Evolutionary conservation across 2,797 vertebrate species (phyloP), one percentile per base, ranked within the genome.

Genomic region (Propithecus deckenii): DNA sequence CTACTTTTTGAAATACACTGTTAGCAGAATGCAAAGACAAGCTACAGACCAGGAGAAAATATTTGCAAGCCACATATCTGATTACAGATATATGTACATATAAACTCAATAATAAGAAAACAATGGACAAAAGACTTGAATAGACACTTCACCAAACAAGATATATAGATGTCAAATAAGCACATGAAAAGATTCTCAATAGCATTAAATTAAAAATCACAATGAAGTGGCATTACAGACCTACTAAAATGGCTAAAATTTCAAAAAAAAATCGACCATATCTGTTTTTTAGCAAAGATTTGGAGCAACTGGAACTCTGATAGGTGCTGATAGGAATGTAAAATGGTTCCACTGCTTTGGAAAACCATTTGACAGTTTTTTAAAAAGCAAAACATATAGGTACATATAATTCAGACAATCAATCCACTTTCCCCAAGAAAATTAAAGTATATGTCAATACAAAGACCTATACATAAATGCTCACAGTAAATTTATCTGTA

Each of bases 31-130:
- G 22, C 67, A 94, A 89, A 96, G 80, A 85, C n/a, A 88, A 85
- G 20, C 41, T 87, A 81, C 35, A 91, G 18, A 76, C n/a, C 81
- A 84, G 22, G 23, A 61, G 91, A 86, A 95, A 83, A 85, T 84
- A 95, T 89, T 83, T 91, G 18, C 14, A 94, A 97, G 75, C 91
- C 38, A 69, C 65, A 18, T 65, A 69, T 89, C 80, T 94, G 50
- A 69, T 75, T 52, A 91, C 93, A 32, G 22, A 96, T 32, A 17
- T 7, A 55, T 7, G 8, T 13, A 35, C 35, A 32, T 67, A 91
- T 32, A 91, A 67, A 80, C 2, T 92, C 35, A 61, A 55, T 43
- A 79, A 55, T 25, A 48, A 88, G 48, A 84, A 81, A 89, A 43
- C 9, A 87, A 43, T 25, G 30, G 25, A 9, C 32, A 93, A 83